phyloP scores from a whole-genome alignment of 2,113 vertebrate species.

The Nibea coibor region DNA sequence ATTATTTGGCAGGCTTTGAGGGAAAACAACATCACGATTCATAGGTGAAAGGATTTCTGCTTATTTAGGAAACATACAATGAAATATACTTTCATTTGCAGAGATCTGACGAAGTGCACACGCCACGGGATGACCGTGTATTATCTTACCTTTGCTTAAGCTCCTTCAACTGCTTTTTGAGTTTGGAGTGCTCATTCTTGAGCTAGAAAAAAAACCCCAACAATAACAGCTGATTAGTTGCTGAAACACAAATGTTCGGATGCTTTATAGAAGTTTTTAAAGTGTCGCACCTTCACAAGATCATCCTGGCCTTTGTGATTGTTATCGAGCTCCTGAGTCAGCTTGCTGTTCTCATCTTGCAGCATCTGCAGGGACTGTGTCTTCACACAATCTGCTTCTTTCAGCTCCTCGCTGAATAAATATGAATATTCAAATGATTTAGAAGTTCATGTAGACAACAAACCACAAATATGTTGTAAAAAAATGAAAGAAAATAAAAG shows the following conservation, averaged over 20 bases:
- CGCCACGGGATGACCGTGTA: not conserved
- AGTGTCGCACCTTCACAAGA: slow-evolving; percentile 86
- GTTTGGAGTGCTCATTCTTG: slow-evolving; percentile 90
- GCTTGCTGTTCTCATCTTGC: slow-evolving; percentile 90
- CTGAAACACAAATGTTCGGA: not conserved
- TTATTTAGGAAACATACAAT: not conserved
- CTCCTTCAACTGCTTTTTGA: slow-evolving; percentile 93
- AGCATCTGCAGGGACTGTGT: slow-evolving; percentile 87
- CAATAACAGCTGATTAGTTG: not conserved
- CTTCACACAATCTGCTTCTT: slow-evolving; percentile 86
- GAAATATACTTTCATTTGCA: not conserved
- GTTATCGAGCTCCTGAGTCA: slow-evolving; percentile 87
- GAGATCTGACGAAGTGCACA: not conserved
- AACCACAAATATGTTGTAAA: no score
- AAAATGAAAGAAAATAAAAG: no score
- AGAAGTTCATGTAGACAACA: not conserved
- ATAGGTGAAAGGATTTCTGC: slow-evolving; percentile 43
- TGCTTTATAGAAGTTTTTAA: not conserved
- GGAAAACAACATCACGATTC: slow-evolving; percentile 84
- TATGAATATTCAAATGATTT: slow-evolving; percentile 12
- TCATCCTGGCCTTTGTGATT: slow-evolving; percentile 85
- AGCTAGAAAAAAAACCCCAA: slow-evolving; percentile 78
- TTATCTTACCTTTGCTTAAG: slow-evolving; percentile 92
- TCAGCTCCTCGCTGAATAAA: slow-evolving; percentile 89
- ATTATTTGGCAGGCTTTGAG: slow-evolving; percentile 92